These are phyloP conservation scores for Drosophila trichaetosa DNA, from an alignment of 2,888 invertebrate species.

Conservation along the genomic window DNA sequence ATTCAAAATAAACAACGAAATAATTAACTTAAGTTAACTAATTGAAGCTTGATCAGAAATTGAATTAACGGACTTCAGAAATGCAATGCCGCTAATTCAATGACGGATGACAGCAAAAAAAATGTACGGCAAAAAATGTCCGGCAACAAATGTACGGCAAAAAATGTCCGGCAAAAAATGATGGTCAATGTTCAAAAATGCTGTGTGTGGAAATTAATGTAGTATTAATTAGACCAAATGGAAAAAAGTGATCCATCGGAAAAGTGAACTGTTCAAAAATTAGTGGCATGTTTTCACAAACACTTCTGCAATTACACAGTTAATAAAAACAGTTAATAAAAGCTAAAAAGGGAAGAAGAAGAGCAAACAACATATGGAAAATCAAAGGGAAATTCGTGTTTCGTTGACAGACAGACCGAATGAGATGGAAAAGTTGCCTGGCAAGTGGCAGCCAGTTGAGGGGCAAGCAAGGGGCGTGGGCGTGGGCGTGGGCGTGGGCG, in stretches of 20 bases:
- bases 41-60: too few relatives aligned
- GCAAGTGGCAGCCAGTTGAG: conserved; percentile 1
- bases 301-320: too few relatives aligned
- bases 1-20: neutral
- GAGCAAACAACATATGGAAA: too few relatives aligned
- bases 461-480: neutral
- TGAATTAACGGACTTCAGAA: too few relatives aligned
- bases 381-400: neutral
- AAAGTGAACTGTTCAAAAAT: too few relatives aligned
- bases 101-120: neutral
- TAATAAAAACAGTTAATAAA: too few relatives aligned
- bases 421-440: neutral
- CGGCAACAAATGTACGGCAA: neutral
- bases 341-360: too few relatives aligned
- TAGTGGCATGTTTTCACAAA: too few relatives aligned
- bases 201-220: neutral
- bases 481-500: neutral
- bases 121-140: neutral
- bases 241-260: too few relatives aligned
- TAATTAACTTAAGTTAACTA: neutral
- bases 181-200: neutral
- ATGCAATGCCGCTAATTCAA: too few relatives aligned
- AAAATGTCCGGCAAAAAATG: neutral
- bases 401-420: neutral
- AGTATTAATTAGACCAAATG: neutral